Evolutionary conservation across 2,113 vertebrate genomes (phyloP).

Genomic region (Solea solea): DNA sequence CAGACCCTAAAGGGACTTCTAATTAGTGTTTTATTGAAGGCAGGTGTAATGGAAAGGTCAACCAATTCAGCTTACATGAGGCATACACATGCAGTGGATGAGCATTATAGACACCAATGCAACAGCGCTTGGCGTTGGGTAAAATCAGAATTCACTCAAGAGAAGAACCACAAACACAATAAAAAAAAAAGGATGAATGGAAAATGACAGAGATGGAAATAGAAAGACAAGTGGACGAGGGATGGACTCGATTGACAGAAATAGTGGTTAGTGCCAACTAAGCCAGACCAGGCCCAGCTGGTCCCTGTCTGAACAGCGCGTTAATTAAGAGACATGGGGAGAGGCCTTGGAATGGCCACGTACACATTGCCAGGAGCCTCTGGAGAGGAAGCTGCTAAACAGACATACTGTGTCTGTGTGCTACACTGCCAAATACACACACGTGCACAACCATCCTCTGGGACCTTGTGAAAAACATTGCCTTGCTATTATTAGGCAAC

Average conservation of each 20-base stretch:
- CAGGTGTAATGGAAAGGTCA: slow-evolving; percentile 55
- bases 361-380: slow-evolving; percentile 66
- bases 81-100: background rate
- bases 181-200: background rate
- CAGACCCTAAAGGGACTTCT: slow-evolving; percentile 43
- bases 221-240: background rate
- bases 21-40: slow-evolving; percentile 57
- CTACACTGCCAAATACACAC: slow-evolving; percentile 58
- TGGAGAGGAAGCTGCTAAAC: slow-evolving; percentile 73
- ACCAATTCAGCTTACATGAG: slow-evolving; percentile 22
- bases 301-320: slow-evolving; percentile 73
- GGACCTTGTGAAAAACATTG: slow-evolving; percentile 69
- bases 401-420: slow-evolving; percentile 60
- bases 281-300: slow-evolving; percentile 77
- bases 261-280: slow-evolving; percentile 61
- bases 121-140: background rate
- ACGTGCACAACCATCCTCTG: slow-evolving; percentile 33
- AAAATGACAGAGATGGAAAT: slow-evolving; percentile 5
- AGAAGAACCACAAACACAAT: background rate
- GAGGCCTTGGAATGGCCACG: slow-evolving; percentile 70
- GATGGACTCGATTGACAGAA: slow-evolving; percentile 47
- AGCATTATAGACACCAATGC: background rate
- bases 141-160: background rate
- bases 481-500: slow-evolving; percentile 71
- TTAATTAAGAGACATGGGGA: slow-evolving; percentile 80